Conservation (phyloP, 2,888 invertebrate species). For the Philhelius pedissequus region DNA sequence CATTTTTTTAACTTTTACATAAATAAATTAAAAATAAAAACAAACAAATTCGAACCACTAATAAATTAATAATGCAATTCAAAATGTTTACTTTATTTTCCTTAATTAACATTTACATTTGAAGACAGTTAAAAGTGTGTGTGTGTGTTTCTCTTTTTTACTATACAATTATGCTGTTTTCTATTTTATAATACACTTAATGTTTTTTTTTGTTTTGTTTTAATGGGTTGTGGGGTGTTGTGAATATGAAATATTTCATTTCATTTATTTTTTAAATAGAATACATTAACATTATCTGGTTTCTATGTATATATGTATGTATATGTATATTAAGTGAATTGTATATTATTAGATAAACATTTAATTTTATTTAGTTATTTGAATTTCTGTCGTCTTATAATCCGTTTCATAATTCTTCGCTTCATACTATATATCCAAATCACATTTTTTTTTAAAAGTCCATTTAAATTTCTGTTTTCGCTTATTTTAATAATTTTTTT, state of each 20-base stretch:
- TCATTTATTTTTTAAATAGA: conserved; percentile 17
- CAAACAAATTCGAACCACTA: too few species aligned
- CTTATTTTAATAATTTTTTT: conserved; percentile 35
- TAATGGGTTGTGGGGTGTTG: conserved; percentile 23
- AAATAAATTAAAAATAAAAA: conserved; percentile 28
- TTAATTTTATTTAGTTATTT: conserved; percentile 22
- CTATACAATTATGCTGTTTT: conserved; percentile 43
- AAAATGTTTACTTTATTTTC: conserved; percentile 10
- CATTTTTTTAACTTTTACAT: conserved; percentile 57
- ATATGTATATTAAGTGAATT: conserved; percentile 1
- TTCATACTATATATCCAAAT: conserved; percentile 75
- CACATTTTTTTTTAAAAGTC: conserved; percentile 74
- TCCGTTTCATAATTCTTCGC: conserved; percentile 64
- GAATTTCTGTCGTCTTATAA: conserved; percentile 25
- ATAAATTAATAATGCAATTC: conserved; percentile 1
- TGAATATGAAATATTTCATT: conserved; percentile 40
- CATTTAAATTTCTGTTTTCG: conserved; percentile 66
- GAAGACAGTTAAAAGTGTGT: conserved; percentile 54
- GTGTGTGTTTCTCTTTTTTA: conserved; percentile 6
- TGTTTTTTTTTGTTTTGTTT: conserved; percentile 10
- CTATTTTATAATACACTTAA: conserved; percentile 32
- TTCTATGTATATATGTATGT: conserved; percentile 18
- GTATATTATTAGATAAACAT: conserved; percentile 7
- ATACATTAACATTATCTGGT: conserved; percentile 44
- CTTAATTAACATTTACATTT: conserved; percentile 55